Evolutionary conservation across 2,797 vertebrate genomes (phyloP).

Genomic region (Spinus pinus): DNA sequence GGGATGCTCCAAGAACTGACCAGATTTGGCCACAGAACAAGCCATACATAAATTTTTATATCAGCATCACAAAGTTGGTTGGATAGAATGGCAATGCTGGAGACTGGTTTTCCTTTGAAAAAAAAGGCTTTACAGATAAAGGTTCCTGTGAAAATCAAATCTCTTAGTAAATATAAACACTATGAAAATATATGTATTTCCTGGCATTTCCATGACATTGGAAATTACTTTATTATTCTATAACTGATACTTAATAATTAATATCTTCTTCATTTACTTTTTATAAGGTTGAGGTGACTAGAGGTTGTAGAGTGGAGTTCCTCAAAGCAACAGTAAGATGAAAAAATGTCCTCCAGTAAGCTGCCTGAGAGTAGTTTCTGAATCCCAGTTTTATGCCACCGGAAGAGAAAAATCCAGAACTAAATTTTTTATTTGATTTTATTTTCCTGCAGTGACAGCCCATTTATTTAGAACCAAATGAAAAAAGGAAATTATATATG

Average conservation of each 20-base stretch:
- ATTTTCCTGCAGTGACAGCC: background rate
- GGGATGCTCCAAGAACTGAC: background rate
- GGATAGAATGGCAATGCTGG: background rate
- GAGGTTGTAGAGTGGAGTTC: background rate
- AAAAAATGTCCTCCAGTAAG: background rate
- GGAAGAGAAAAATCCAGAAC: background rate
- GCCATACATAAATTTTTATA: background rate
- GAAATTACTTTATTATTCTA: conserved; percentile 7
- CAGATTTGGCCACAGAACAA: background rate
- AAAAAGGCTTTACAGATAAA: background rate
- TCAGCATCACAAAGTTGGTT: background rate
- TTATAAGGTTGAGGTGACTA: background rate
- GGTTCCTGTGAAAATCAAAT: background rate
- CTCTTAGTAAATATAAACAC: background rate
- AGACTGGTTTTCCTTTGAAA: background rate
- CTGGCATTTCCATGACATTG: background rate
- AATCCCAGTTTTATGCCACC: background rate
- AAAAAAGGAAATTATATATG: background rate
- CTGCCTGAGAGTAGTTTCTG: background rate
- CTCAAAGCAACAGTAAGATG: background rate
- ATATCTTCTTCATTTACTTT: background rate
- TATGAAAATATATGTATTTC: background rate
- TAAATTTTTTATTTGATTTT: conserved; percentile 11
- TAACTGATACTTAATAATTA: background rate
- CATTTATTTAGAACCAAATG: background rate